Base-by-base conservation (phyloP, 2,888 invertebrate species). In the Theretra japonica region DNA sequence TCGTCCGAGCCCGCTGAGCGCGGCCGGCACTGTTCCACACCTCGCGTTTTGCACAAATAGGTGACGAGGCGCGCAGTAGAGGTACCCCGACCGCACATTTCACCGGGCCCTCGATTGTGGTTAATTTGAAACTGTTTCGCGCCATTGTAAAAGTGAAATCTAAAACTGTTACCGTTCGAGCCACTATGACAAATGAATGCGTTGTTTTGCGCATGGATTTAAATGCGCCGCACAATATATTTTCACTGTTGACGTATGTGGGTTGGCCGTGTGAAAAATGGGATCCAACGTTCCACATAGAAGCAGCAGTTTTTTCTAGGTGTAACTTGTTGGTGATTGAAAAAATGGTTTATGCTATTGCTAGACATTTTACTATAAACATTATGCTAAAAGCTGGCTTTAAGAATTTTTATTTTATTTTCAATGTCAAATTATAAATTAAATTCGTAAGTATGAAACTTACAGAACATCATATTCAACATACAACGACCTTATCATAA, bases 101-200 rank as follows among this genome's bases (percentile, higher is more conserved):
- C 84, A 82, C 84, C 83, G 82, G 70, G 80, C 80, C 83, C 80
- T 77, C 80, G 82, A 84, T 87, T 84, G 86, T 84, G 79, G 83
- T 84, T 83, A 85, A 86, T 86, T 88, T 84, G 81, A 78, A 82
- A 85, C 84, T 83, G 83, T 83, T 85, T 85, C 77, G 77, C 79
- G 76, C 82, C 79, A 83, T 86, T 86, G 85, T 89, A 86, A 90
- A 90, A 90, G 90, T 88, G 88, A 89, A 89, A 88, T 82, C 83
- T 81, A 79, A 78, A 84, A 83, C 80, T 79, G 81, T 81, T 79
- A 83, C 50, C 71, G 60, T 53, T 56, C 50, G 60, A 48, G 68
- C 65, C 68, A 30, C 68, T 69, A 65, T 71, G 72, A 74, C 72
- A 71, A 72, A 70, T 53, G 69, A 74, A 65, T 59, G 69, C 69